Conservation (phyloP, 2,888 invertebrate species). For the Drosophila neonasuta region DNA sequence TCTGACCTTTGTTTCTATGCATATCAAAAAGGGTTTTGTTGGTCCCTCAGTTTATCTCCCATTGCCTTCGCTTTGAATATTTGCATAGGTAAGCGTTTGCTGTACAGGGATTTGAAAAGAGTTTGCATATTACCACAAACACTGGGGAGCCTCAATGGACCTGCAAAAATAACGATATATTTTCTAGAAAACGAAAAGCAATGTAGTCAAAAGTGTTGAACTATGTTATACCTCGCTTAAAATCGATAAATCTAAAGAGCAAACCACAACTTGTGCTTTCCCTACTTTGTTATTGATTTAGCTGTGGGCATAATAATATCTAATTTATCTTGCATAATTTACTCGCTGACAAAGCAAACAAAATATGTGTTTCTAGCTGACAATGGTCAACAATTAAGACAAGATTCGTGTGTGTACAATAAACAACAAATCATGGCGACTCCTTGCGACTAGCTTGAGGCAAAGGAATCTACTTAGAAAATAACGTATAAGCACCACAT, state of each 20-base stretch:
- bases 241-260: not conserved
- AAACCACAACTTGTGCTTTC: not conserved
- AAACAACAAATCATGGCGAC: not conserved
- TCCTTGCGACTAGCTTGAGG: not conserved
- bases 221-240: not conserved
- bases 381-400: not conserved
- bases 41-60: slow-evolving; percentile 9
- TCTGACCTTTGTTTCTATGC: slow-evolving; percentile 30
- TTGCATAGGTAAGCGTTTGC: slow-evolving; percentile 68
- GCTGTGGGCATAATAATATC: not conserved
- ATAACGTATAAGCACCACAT: not conserved
- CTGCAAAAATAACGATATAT: not conserved
- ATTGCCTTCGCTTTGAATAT: slow-evolving; percentile 41
- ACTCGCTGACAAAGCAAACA: not conserved
- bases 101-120: slow-evolving; percentile 47
- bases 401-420: not conserved
- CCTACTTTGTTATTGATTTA: not conserved
- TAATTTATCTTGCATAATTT: not conserved
- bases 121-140: slow-evolving; percentile 59
- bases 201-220: not conserved
- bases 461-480: not conserved
- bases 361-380: not conserved
- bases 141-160: not conserved
- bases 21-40: slow-evolving; percentile 18
- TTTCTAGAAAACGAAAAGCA: not conserved